Evolutionary conservation across 1,140 invertebrate species (phyloP).

Genomic region (Sinonovacula constricta): DNA sequence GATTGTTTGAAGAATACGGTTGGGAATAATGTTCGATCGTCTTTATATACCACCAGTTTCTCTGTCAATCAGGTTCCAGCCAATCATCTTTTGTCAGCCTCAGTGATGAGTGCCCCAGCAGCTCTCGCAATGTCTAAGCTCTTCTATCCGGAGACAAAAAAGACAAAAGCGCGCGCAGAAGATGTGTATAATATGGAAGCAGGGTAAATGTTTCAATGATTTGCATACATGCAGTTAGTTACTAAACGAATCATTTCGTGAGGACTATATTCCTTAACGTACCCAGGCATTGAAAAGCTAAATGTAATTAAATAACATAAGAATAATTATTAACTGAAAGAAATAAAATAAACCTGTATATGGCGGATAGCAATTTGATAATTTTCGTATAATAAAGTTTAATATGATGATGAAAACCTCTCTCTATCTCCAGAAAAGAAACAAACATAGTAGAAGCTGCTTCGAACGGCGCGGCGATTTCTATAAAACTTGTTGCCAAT

Average conservation of each 20-base stretch:
- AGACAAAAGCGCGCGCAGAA: constrained; percentile 29
- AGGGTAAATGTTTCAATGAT: too few relatives aligned
- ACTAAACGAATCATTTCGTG: too few relatives aligned
- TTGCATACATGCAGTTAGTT: too few relatives aligned
- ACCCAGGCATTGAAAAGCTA: too few relatives aligned
- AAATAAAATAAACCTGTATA: neutral
- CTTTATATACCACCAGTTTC: constrained; percentile 15
- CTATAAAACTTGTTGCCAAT: constrained; percentile 88
- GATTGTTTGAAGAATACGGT: neutral
- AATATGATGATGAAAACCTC: constrained; percentile 3
- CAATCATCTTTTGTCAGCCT: constrained; percentile 86
- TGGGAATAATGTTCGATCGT: neutral
- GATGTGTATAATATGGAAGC: constrained; percentile 39
- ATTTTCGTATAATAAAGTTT: neutral
- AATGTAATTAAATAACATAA: too few relatives aligned
- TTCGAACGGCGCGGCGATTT: constrained; percentile 89
- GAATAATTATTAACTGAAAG: too few relatives aligned
- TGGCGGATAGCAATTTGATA: neutral
- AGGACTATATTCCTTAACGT: too few relatives aligned
- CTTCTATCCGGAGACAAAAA: constrained; percentile 89
- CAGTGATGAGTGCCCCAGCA: constrained; percentile 95
- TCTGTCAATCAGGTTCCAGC: constrained; percentile 74
- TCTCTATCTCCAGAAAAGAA: constrained; percentile 87
- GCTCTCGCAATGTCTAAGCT: too few relatives aligned
- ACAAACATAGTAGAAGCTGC: constrained; percentile 92